Conservation (phyloP, 2,113 vertebrate species). For the Rhinopomastus cyanomelas region DNA sequence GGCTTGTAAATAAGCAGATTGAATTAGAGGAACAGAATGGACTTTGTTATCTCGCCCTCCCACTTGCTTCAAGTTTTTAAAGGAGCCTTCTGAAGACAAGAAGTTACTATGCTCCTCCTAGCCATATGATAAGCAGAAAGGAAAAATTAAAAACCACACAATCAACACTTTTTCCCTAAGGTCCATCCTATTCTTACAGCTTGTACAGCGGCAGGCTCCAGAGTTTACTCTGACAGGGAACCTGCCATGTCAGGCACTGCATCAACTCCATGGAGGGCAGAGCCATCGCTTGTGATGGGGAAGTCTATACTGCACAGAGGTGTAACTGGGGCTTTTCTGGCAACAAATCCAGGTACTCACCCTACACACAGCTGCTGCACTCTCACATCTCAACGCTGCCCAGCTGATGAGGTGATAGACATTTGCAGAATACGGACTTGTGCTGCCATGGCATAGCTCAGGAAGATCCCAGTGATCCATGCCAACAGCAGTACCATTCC, state of each 20-base stretch:
- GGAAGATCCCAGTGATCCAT: fast-evolving
- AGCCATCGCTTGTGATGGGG: fast-evolving
- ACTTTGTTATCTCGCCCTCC: slow-evolving; percentile 40
- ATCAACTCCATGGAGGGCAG: fast-evolving
- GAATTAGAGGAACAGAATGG: slow-evolving; percentile 44
- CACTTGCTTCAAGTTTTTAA: slow-evolving; percentile 30
- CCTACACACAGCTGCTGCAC: background rate
- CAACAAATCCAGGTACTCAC: fast-evolving
- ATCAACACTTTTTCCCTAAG: background rate
- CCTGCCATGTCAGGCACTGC: background rate
- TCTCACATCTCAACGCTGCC: background rate
- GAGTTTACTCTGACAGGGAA: background rate
- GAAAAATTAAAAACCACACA: background rate
- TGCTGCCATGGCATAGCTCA: background rate
- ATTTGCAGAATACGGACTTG: background rate
- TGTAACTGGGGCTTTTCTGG: fast-evolving
- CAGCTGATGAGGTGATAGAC: fast-evolving
- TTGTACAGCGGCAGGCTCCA: background rate
- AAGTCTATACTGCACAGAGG: fast-evolving
- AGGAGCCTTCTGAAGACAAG: slow-evolving; percentile 7
- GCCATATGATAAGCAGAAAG: background rate
- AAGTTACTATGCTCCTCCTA: background rate
- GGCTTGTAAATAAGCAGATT: slow-evolving; percentile 25
- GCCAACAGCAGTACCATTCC: fast-evolving
- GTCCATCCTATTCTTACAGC: background rate